Evolutionary conservation across 2,113 vertebrate genomes (phyloP).

Genomic region (Typhlomys cinereus): DNA sequence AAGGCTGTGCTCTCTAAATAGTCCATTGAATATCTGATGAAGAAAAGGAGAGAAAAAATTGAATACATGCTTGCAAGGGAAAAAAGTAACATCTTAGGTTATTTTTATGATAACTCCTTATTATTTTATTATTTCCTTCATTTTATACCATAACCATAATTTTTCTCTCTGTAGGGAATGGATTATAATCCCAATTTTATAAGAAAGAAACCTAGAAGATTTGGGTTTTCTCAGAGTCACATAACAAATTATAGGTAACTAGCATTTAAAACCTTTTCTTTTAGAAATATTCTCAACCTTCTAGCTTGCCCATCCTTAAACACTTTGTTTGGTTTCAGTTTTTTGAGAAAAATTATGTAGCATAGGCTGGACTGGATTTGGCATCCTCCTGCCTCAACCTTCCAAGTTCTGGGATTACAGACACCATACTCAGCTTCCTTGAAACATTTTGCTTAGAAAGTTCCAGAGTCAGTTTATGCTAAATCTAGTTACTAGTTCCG

Average conservation of each 20-base stretch:
- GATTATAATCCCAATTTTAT: conserved; percentile 14
- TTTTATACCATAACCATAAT: neutral
- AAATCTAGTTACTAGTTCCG: too few species aligned
- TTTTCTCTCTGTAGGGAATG: neutral
- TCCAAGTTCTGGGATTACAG: neutral
- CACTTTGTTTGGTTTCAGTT: neutral
- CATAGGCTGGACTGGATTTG: neutral
- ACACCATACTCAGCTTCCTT: neutral
- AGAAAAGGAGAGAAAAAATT: conserved; percentile 19
- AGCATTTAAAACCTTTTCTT: neutral
- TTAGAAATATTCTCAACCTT: neutral
- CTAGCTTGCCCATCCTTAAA: neutral
- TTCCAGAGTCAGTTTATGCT: too few species aligned
- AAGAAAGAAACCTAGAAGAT: conserved; percentile 1
- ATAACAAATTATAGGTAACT: neutral
- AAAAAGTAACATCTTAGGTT: neutral
- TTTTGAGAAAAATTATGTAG: neutral
- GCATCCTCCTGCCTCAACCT: neutral
- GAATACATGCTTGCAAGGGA: neutral
- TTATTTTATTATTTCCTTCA: conserved; percentile 7
- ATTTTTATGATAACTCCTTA: conserved; percentile 1
- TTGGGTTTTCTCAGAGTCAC: neutral
- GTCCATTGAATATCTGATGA: neutral
- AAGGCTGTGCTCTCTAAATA: neutral
- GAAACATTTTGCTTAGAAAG: neutral